phyloP scores from a whole-genome alignment of 2,113 vertebrate genomes.

The Nasalis larvatus region DNA sequence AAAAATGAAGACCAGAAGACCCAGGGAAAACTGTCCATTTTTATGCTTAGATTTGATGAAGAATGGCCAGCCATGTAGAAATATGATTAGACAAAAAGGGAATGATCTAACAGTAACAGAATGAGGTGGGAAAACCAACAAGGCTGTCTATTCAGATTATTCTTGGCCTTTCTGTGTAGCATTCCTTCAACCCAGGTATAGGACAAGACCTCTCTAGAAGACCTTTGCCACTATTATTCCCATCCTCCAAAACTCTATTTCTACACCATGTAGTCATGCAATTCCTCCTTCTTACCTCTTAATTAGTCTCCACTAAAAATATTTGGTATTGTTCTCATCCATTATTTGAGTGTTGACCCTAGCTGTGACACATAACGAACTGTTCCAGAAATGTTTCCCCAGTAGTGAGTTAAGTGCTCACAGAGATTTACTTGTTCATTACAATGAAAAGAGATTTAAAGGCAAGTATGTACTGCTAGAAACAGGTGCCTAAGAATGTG shows the following conservation, averaged over 20 bases:
- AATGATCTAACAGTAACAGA: not conserved
- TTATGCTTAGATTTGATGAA: not conserved
- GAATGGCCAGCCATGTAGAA: not conserved
- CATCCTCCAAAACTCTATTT: not conserved
- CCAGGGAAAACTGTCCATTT: not conserved
- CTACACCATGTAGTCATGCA: not conserved
- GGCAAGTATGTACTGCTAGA: not conserved
- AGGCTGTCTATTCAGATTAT: not conserved
- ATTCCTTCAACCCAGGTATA: not conserved
- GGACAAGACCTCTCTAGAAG: not conserved
- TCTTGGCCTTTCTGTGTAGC: not conserved
- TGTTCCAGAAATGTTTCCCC: not conserved
- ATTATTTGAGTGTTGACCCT: not conserved
- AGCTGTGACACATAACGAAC: not conserved
- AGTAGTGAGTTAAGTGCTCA: not conserved
- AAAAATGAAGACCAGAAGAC: not conserved
- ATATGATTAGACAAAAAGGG: not conserved
- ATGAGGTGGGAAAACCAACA: not conserved
- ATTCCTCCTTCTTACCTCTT: not conserved
- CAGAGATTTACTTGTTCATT: constrained; percentile 23
- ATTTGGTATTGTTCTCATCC: not conserved
- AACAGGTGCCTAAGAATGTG: not conserved
- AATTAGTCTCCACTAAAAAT: constrained; percentile 15
- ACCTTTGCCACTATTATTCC: not conserved
- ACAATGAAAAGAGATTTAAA: constrained; percentile 1